Conservation (phyloP, 1,140 invertebrate genomes). For the Drosophila arawakana region DNA sequence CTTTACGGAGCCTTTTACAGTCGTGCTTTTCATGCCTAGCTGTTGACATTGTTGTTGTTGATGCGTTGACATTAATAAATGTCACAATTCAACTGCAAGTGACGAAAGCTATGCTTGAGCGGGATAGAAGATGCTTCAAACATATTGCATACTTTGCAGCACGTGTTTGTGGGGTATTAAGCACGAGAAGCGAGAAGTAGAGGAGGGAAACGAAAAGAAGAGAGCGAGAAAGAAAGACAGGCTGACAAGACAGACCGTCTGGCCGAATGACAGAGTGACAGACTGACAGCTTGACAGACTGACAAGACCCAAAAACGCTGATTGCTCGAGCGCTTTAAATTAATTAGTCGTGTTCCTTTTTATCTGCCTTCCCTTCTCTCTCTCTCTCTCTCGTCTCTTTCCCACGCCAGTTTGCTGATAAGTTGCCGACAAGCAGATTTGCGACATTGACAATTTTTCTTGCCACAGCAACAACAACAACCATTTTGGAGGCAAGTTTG, state of each 20-base stretch:
- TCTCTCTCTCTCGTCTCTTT: neutral
- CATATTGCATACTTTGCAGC: conserved; percentile 60
- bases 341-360: conserved; percentile 69
- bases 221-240: neutral
- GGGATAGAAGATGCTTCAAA: conserved; percentile 24
- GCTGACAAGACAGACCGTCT: conserved; percentile 1
- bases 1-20: too few relatives aligned
- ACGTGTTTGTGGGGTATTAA: too few relatives aligned
- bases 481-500: conserved; percentile 36
- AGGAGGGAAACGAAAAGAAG: neutral
- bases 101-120: conserved; percentile 29
- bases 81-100: conserved; percentile 65
- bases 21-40: too few relatives aligned
- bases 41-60: conserved; percentile 41
- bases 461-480: neutral
- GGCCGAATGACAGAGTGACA: conserved; percentile 11
- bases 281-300: conserved; percentile 27
- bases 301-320: conserved; percentile 49
- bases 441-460: conserved; percentile 70
- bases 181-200: neutral
- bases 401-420: conserved; percentile 45
- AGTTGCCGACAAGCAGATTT: conserved; percentile 80
- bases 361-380: conserved; percentile 8
- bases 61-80: conserved; percentile 79
- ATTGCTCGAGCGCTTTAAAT: conserved; percentile 69